These are phyloP conservation scores for Ibidorhyncha struthersii DNA, from an alignment of 2,113 vertebrate genomes.

Conservation along the genomic window DNA sequence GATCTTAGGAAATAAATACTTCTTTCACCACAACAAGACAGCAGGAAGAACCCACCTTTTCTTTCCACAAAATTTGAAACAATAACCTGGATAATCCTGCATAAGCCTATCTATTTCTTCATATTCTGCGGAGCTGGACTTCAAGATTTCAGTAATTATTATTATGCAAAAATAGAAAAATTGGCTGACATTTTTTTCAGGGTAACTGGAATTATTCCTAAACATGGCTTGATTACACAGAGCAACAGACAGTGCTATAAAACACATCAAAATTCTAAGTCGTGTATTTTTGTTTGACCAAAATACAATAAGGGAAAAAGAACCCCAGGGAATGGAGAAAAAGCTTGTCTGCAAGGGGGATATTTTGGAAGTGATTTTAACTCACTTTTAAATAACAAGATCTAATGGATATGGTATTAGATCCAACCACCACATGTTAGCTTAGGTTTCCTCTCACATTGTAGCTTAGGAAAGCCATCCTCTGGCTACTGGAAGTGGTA, in stretches of 20 bases:
- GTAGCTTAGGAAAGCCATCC: not conserved
- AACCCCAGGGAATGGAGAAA: not conserved
- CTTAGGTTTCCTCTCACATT: not conserved
- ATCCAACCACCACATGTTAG: not conserved
- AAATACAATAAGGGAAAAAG: not conserved
- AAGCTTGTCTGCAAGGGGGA: not conserved
- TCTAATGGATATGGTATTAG: not conserved
- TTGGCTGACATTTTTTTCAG: not conserved
- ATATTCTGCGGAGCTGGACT: not conserved
- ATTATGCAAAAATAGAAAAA: not conserved
- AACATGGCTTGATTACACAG: not conserved
- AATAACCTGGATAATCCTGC: not conserved
- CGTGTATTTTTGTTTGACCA: not conserved
- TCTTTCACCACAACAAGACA: not conserved
- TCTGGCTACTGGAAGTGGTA: not conserved
- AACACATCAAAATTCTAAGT: not conserved
- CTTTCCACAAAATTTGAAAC: not conserved
- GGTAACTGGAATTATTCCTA: not conserved
- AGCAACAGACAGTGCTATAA: not conserved
- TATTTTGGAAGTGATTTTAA: conserved; percentile 5
- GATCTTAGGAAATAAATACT: not conserved
- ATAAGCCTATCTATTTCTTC: not conserved
- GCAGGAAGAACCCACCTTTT: not conserved
- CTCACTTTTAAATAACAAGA: conserved; percentile 13
- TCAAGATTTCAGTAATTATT: not conserved